Percentiles rank a stretch among this genome's conserved stretches.
phyloP scores from a whole-genome alignment of 2,888 invertebrate species.

The Plagiodera versicolora region DNA sequence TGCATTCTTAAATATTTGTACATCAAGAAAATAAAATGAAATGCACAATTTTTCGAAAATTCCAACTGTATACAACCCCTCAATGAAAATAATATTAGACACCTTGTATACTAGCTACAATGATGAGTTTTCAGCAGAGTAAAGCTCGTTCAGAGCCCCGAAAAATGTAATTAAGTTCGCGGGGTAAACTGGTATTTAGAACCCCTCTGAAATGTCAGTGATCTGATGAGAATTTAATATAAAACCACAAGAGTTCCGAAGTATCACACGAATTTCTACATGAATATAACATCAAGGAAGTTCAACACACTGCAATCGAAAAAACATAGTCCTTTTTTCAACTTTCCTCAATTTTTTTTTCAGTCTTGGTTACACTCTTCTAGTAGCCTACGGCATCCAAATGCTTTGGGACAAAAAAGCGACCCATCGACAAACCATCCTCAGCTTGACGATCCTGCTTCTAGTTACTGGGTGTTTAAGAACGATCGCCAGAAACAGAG shows the following conservation, averaged over 20 bases:
- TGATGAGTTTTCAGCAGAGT: background rate
- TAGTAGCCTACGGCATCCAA: slow-evolving; percentile 76
- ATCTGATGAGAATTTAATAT: background rate
- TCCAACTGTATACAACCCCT: no score
- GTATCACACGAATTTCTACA: no score
- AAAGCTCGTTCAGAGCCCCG: background rate
- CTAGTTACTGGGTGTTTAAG: slow-evolving; percentile 66
- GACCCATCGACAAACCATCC: slow-evolving; percentile 55
- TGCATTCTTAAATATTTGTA: no score
- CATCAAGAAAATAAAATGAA: no score
- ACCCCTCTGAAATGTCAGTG: background rate
- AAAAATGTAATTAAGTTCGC: background rate
- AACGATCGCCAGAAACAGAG: slow-evolving; percentile 70
- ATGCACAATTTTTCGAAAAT: no score
- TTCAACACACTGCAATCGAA: no score
- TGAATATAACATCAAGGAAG: no score
- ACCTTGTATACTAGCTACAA: no score
- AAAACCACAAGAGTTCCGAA: background rate
- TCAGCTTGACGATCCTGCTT: slow-evolving; percentile 61
- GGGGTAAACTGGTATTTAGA: background rate
- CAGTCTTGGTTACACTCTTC: slow-evolving; percentile 79
- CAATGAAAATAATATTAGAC: no score
- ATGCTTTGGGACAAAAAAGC: slow-evolving; percentile 62
- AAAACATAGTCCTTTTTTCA: no score
- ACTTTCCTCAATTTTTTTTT: slow-evolving; percentile 38